phyloP scores from a whole-genome alignment of 2,888 invertebrate species.

The Pinctada fucata region DNA sequence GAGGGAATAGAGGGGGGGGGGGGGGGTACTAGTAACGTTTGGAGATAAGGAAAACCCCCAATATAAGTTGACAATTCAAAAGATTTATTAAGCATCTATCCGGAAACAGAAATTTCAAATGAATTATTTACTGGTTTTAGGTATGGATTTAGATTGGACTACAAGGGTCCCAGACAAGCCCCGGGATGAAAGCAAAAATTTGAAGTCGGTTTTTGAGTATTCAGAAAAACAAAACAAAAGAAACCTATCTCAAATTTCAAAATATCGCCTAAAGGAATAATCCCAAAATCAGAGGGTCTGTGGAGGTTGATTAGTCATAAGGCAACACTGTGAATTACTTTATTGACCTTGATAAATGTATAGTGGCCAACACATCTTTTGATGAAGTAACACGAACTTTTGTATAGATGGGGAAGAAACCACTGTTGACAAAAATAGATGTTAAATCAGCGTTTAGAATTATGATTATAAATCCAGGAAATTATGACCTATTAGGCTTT shows the following conservation, averaged over 20 bases:
- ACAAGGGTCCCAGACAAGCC: conserved; percentile 4
- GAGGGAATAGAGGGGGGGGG: too few species aligned
- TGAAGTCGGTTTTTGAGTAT: neutral
- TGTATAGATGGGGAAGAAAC: neutral
- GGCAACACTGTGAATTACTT: neutral
- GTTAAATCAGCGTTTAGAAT: conserved; percentile 5
- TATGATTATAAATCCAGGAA: conserved; percentile 7
- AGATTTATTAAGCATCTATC: too few species aligned
- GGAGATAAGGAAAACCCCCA: neutral
- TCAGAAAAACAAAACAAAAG: neutral
- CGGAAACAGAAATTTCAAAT: neutral
- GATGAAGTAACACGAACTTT: neutral
- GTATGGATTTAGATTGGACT: conserved; percentile 5
- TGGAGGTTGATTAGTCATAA: neutral
- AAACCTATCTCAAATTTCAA: neutral
- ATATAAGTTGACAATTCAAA: neutral
- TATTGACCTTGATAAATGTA: conserved; percentile 3
- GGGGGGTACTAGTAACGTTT: neutral
- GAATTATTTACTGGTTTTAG: neutral
- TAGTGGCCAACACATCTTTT: conserved; percentile 3
- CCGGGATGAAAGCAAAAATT: conserved; percentile 12
- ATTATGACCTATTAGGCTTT: neutral
- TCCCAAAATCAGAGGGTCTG: neutral
- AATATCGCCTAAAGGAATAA: conserved; percentile 4
- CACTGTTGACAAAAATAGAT: neutral